Evolutionary conservation across 2,888 invertebrate genomes (phyloP).

Genomic region (Amiota minor): DNA sequence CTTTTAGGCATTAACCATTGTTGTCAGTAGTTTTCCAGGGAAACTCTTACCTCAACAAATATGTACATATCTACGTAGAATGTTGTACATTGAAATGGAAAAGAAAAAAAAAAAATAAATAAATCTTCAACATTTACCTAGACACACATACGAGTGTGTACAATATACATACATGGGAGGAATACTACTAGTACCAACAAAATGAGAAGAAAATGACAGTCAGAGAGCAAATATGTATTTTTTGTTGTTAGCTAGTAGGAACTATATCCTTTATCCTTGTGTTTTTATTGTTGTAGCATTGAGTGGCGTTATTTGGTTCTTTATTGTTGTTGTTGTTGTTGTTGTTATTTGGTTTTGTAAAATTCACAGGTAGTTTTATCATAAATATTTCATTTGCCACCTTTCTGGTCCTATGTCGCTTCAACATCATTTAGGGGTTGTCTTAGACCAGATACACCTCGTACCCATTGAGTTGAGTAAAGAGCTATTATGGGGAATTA

Average conservation of each 20-base stretch:
- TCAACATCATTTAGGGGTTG: no score
- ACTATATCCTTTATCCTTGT: neutral
- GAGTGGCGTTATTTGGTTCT: neutral
- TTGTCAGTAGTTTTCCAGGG: constrained; percentile 63
- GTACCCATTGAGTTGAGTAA: no score
- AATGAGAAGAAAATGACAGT: no score
- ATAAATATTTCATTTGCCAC: constrained; percentile 3
- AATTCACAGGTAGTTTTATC: constrained; percentile 11
- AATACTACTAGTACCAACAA: neutral
- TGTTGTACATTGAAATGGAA: neutral
- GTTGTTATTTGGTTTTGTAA: neutral
- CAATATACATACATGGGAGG: neutral
- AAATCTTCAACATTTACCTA: constrained; percentile 57
- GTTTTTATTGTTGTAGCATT: no score
- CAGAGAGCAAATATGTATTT: no score
- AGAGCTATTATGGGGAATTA: neutral
- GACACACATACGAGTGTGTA: constrained; percentile 39
- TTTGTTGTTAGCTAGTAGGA: neutral
- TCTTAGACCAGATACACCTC: no score
- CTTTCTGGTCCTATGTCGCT: neutral
- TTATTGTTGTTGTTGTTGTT: neutral
- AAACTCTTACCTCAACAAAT: constrained; percentile 53
- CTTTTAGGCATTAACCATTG: constrained; percentile 67
- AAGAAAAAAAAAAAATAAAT: constrained; percentile 40
- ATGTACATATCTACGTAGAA: constrained; percentile 23